Conservation (phyloP, 1,140 invertebrate species). For the Reticulitermes speratus region DNA sequence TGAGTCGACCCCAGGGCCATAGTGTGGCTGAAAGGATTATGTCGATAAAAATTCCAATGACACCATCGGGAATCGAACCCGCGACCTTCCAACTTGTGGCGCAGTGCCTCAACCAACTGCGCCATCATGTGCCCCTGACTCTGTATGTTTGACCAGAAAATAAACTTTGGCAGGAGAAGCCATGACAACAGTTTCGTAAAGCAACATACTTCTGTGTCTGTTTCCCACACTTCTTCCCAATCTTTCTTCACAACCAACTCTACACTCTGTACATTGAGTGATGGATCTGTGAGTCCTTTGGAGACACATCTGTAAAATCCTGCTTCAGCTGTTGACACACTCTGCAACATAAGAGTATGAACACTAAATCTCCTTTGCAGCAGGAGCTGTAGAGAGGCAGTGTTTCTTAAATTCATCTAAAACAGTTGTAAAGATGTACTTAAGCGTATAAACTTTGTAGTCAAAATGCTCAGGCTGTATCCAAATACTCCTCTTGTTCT, state of each 20-base stretch:
- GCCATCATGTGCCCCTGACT: too few relatives aligned
- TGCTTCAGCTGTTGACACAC: constrained; percentile 58
- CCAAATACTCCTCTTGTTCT: not conserved
- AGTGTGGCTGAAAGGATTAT: too few relatives aligned
- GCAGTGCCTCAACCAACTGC: too few relatives aligned
- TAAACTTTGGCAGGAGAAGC: too few relatives aligned
- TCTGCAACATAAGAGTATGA: constrained; percentile 46
- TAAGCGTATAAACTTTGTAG: not conserved
- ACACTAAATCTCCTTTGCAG: constrained; percentile 15
- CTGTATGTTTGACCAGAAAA: too few relatives aligned
- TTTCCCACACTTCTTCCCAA: constrained; percentile 47
- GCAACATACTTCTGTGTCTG: constrained; percentile 45
- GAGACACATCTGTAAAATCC: constrained; percentile 64
- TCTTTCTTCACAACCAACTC: constrained; percentile 59
- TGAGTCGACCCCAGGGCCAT: too few relatives aligned
- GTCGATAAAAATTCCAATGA: too few relatives aligned
- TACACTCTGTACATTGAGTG: constrained; percentile 55
- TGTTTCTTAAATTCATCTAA: not conserved
- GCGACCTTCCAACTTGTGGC: too few relatives aligned
- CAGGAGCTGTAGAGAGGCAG: not conserved
- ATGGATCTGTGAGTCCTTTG: constrained; percentile 53
- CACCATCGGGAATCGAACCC: too few relatives aligned
- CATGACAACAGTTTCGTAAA: not conserved
- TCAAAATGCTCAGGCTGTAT: not conserved
- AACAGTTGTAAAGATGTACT: not conserved